A percentile compares a stretch with the other conserved stretches of the same genome.
Conservation (phyloP, 30 jellyfish, hydroid and myxozoan genomes). For the Chironex yamaguchii region DNA sequence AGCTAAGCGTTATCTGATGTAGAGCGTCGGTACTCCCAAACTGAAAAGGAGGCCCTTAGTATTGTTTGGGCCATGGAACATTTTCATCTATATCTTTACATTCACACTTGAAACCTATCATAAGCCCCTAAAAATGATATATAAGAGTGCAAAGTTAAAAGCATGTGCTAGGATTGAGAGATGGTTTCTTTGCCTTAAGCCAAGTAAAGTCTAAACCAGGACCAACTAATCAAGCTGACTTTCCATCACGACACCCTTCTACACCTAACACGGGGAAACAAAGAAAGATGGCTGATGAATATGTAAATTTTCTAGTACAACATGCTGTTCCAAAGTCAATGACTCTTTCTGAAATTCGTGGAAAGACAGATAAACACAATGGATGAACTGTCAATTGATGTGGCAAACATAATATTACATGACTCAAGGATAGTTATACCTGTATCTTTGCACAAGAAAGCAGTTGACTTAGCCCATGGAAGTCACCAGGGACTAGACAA, state of each 20-base stretch:
- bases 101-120: no score
- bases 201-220: no score
- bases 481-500: slow-evolving; percentile 43
- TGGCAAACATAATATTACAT: background rate
- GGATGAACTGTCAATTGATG: slow-evolving; percentile 4
- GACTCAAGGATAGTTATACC: slow-evolving; percentile 13
- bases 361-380: slow-evolving; percentile 2
- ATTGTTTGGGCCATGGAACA: no score
- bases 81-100: no score
- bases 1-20: no score
- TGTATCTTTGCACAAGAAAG: slow-evolving; percentile 31
- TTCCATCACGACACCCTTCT: slow-evolving; percentile 22
- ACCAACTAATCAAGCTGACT: background rate
- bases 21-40: no score
- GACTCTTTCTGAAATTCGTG: slow-evolving; percentile 5
- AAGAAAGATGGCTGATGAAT: slow-evolving; percentile 18
- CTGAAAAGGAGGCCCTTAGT: no score
- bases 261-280: background rate
- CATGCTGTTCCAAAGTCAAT: slow-evolving; percentile 20
- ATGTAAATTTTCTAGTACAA: slow-evolving; percentile 4
- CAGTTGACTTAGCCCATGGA: slow-evolving; percentile 32
- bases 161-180: no score
- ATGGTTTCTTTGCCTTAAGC: no score
- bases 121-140: no score
- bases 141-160: no score